phyloP scores from a whole-genome alignment of 2,888 invertebrate species.

The Chironomus tentans region DNA sequence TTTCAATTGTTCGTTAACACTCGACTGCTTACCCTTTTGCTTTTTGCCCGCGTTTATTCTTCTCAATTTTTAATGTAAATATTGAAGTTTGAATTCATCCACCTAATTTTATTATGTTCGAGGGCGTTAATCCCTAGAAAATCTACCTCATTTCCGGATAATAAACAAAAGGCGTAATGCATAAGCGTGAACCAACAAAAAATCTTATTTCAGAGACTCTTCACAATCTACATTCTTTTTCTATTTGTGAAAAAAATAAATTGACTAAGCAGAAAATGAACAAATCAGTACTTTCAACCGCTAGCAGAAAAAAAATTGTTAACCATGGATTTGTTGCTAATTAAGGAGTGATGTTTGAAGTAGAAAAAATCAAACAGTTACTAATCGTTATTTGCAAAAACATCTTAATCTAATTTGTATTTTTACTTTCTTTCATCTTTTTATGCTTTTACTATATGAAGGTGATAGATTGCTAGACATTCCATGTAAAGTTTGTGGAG shows the following conservation, averaged over 20 bases:
- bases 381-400: slow-evolving; percentile 6
- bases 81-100: slow-evolving; percentile 18
- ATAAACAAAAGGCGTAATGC: slow-evolving; percentile 4
- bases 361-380: not conserved
- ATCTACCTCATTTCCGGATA: slow-evolving; percentile 15
- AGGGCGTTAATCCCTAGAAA: slow-evolving; percentile 21
- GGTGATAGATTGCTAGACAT: slow-evolving; percentile 97
- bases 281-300: slow-evolving; percentile 19
- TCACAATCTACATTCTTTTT: not conserved
- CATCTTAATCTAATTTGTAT: slow-evolving; percentile 22
- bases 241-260: not conserved
- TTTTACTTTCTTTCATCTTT: not conserved
- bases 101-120: slow-evolving; percentile 24
- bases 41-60: slow-evolving; percentile 5
- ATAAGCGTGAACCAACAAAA: slow-evolving; percentile 13
- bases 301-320: slow-evolving; percentile 14
- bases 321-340: slow-evolving; percentile 13
- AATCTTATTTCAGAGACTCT: not conserved
- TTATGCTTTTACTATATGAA: slow-evolving; percentile 36
- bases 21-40: slow-evolving; percentile 25
- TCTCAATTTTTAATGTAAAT: slow-evolving; percentile 21
- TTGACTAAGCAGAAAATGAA: slow-evolving; percentile 20
- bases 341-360: not conserved
- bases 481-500: slow-evolving; percentile 97
- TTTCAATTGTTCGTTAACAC: not conserved